Percentiles rank a stretch among this genome's conserved stretches.
These are phyloP conservation scores for Xanthia icteritia DNA, from an alignment of 2,888 invertebrate species.

Conservation along the genomic window DNA sequence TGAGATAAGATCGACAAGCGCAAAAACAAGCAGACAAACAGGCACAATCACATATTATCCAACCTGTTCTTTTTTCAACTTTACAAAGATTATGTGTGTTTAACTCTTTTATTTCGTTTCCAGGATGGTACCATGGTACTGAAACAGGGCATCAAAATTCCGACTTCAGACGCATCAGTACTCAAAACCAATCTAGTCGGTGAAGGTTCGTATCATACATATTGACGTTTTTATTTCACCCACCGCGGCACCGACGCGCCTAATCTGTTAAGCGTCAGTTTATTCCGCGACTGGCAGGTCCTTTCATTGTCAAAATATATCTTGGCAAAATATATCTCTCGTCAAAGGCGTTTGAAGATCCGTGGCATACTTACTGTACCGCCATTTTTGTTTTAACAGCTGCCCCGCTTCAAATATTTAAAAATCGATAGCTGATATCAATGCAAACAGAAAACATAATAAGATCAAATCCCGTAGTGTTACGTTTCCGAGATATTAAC, in stretches of 20 bases:
- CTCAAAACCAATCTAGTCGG: conserved; percentile 76
- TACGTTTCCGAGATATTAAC: no score
- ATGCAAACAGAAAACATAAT: no score
- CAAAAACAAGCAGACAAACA: neutral
- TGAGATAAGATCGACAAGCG: neutral
- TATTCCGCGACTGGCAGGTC: neutral
- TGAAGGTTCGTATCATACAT: conserved; percentile 71
- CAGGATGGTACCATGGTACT: conserved; percentile 89
- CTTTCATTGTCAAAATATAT: neutral
- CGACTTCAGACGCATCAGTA: conserved; percentile 74
- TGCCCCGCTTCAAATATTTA: no score
- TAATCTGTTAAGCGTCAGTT: neutral
- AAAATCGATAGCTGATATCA: no score
- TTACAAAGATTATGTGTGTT: neutral
- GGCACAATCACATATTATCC: neutral
- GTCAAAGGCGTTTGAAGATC: neutral
- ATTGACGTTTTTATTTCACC: neutral
- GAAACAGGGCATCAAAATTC: conserved; percentile 86
- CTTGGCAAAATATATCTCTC: neutral
- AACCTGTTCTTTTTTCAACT: neutral
- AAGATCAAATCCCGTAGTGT: no score
- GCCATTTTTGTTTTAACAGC: no score
- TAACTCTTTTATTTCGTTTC: conserved; percentile 41
- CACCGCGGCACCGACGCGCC: neutral
- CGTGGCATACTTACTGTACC: no score